These are phyloP conservation scores for Thelaira solivaga DNA, from an alignment of 2,888 invertebrate species.

Conservation along the genomic window DNA sequence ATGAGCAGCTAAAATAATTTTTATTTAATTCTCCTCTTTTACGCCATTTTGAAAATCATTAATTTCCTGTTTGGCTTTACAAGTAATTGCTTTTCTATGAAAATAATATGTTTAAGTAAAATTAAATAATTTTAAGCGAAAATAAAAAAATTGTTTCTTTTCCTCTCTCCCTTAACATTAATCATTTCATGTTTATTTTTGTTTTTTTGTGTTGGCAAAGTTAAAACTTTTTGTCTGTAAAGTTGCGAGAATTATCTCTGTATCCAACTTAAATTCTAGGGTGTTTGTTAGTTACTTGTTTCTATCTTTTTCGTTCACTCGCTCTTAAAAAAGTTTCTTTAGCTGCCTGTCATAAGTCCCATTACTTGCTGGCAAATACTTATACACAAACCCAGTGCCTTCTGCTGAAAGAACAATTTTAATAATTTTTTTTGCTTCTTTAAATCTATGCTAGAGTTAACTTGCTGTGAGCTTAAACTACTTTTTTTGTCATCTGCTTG, in stretches of 20 bases:
- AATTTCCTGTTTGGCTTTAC: not conserved
- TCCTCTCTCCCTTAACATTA: too few species aligned
- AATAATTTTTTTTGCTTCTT: not conserved
- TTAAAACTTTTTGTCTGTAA: slow-evolving; percentile 7
- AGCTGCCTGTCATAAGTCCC: slow-evolving; percentile 3
- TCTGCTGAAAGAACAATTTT: not conserved
- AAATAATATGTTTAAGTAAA: not conserved
- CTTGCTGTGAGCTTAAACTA: slow-evolving; percentile 14
- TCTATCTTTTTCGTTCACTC: not conserved
- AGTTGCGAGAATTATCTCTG: slow-evolving; percentile 3
- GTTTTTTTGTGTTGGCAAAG: too few species aligned
- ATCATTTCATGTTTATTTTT: too few species aligned
- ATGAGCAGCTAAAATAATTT: too few species aligned
- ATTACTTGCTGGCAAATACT: slow-evolving; percentile 18
- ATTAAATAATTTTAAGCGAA: not conserved
- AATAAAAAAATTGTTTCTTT: not conserved
- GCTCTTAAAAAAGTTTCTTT: not conserved
- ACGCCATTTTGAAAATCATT: not conserved
- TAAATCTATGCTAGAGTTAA: slow-evolving; percentile 29
- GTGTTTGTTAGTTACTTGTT: not conserved
- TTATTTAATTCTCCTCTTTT: not conserved
- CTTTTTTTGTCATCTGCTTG: not conserved
- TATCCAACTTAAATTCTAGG: not conserved
- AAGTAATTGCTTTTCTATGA: not conserved
- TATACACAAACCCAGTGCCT: not conserved